Conservation (phyloP, 2,113 vertebrate genomes). For the Larimichthys polyactis region DNA sequence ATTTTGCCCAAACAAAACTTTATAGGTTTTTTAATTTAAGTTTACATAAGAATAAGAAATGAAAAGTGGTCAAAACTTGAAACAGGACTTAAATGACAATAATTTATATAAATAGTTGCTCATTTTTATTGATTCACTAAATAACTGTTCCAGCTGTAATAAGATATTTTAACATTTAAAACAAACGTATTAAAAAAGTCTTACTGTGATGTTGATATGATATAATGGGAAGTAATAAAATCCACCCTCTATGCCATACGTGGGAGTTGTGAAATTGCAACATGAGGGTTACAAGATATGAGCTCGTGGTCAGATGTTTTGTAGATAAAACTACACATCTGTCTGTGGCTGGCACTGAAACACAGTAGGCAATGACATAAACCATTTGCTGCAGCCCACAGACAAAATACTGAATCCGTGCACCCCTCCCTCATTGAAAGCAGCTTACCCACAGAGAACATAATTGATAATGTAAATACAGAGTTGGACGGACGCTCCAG, state of each 20-base stretch:
- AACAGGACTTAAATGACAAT: background rate
- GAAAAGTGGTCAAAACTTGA: no score
- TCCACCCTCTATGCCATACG: background rate
- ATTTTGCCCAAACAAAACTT: background rate
- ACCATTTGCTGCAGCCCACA: slow-evolving; percentile 65
- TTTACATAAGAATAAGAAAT: background rate
- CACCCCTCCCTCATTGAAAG: slow-evolving; percentile 51
- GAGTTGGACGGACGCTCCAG: slow-evolving; percentile 77
- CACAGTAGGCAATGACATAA: slow-evolving; percentile 64
- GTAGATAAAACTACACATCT: background rate
- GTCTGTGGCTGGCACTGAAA: slow-evolving; percentile 31
- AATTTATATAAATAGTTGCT: no score
- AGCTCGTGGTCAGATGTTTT: background rate
- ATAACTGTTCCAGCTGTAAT: background rate
- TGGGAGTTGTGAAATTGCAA: background rate
- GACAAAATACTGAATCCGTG: slow-evolving; percentile 57
- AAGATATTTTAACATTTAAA: background rate
- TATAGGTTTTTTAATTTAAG: background rate
- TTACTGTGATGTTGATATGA: background rate
- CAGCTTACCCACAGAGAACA: slow-evolving; percentile 74
- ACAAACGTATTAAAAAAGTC: background rate
- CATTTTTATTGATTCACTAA: no score
- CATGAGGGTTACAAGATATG: background rate
- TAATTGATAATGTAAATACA: slow-evolving; percentile 83
- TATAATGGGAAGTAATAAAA: background rate